Conservation (phyloP, 2,113 vertebrate genomes). For the Bos taurus region ARS-UCD2.0 NC_037351.1:59486001-59486500, state of each 20-base stretch:
- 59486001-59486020: neutral
- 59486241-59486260: slow-evolving; percentile 12
- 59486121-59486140: neutral
- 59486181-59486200: neutral
- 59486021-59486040: neutral
- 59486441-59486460: neutral
- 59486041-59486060: neutral
- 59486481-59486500: slow-evolving; percentile 6
- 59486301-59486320: neutral
- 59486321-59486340: neutral
- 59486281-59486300: neutral
- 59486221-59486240: slow-evolving; percentile 22
- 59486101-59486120: slow-evolving; percentile 23
- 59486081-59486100: slow-evolving; percentile 15
- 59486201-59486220: neutral
- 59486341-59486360: neutral
- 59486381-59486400: neutral
- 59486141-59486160: slow-evolving; percentile 36
- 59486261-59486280: slow-evolving; percentile 17
- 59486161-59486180: slow-evolving; percentile 28
- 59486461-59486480: neutral
- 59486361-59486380: neutral
- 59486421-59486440: neutral
- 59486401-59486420: neutral
- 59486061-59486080: slow-evolving; percentile 27